These are phyloP conservation scores for Zeugodacus cucurbitae DNA, from an alignment of 1,140 invertebrate species.

Conservation along the genomic window DNA sequence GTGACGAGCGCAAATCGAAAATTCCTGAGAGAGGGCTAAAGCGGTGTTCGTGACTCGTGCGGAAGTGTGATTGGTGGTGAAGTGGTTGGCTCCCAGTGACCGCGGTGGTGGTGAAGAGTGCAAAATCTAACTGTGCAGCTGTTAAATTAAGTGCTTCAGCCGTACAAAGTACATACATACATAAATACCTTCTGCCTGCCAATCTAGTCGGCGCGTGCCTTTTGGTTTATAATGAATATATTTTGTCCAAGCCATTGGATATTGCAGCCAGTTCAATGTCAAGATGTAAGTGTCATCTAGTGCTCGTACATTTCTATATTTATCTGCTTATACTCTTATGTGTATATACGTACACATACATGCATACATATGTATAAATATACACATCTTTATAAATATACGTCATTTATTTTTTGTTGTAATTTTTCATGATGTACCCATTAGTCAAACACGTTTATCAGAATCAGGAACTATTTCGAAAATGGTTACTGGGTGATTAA, in stretches of 20 bases:
- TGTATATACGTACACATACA: background rate
- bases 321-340: background rate
- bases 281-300: constrained; percentile 57
- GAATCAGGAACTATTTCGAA: too few relatives aligned
- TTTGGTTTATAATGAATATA: constrained; percentile 53
- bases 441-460: too few relatives aligned
- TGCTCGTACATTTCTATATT: background rate
- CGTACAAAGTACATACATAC: background rate
- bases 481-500: too few relatives aligned
- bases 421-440: too few relatives aligned
- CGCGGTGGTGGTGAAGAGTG: background rate
- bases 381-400: background rate
- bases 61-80: background rate
- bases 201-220: background rate
- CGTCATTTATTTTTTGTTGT: too few relatives aligned
- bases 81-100: background rate
- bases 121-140: background rate
- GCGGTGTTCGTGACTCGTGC: background rate
- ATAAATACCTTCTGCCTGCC: background rate
- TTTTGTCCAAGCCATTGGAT: constrained; percentile 54
- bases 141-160: background rate
- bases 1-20: background rate
- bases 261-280: constrained; percentile 56
- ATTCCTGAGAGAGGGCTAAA: background rate
- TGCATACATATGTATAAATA: background rate